Percentiles rank a stretch among this genome's conserved stretches.
Evolutionary conservation across 1,140 invertebrate species (phyloP).

Genomic region (Listronotus oregonensis): DNA sequence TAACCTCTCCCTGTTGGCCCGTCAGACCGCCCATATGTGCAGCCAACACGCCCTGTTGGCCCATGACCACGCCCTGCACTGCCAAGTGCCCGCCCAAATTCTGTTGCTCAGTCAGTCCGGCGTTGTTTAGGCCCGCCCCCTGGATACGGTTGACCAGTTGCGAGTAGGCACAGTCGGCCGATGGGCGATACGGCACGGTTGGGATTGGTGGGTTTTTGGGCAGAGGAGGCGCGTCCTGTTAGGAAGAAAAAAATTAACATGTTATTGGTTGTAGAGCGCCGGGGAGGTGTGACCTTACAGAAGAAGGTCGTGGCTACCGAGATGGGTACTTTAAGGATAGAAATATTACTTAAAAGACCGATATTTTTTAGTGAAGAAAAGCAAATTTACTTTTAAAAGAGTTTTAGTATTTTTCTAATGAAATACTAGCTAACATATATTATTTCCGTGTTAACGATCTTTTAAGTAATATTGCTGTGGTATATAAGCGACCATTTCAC

Average conservation of each 20-base stretch:
- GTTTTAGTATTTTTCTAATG: no score
- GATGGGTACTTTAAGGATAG: not conserved
- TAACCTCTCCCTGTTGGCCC: constrained; percentile 1
- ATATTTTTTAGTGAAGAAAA: no score
- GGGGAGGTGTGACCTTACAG: constrained; percentile 7
- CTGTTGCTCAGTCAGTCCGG: constrained; percentile 11
- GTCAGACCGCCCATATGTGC: constrained; percentile 2
- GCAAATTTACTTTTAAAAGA: no score
- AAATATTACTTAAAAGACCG: not conserved
- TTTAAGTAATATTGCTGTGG: not conserved
- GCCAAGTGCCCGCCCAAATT: constrained; percentile 1
- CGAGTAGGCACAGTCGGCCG: constrained; percentile 82
- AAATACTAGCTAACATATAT: no score
- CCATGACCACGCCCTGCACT: not conserved
- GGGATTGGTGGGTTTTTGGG: constrained; percentile 18
- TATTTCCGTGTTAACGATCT: not conserved
- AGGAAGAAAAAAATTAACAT: constrained; percentile 6
- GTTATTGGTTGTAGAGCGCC: constrained; percentile 16
- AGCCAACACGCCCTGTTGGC: constrained; percentile 14
- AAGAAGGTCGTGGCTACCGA: not conserved
- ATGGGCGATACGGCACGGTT: constrained; percentile 74
- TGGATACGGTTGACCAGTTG: constrained; percentile 83
- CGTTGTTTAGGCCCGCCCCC: constrained; percentile 61
- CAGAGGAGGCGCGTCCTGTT: constrained; percentile 19
- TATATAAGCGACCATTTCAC: no score